phyloP scores from a whole-genome alignment of 1,140 invertebrate species.

The Caenorhabditis briggsae region DNA sequence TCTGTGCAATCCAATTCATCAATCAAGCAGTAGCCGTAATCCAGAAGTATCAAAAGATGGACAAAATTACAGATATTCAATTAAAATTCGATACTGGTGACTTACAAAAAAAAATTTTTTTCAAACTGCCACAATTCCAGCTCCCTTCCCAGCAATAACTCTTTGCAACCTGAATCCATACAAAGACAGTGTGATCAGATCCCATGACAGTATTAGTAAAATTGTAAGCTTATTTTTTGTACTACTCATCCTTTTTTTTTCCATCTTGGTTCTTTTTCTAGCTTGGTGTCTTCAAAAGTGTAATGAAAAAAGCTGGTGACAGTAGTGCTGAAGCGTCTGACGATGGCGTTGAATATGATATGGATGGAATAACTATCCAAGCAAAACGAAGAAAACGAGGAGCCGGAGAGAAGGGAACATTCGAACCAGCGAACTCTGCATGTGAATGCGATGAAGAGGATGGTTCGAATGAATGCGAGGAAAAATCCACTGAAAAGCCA shows the following conservation, averaged over 20 bases:
- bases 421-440: conserved; percentile 57
- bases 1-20: conserved; percentile 68
- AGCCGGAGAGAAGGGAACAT: conserved; percentile 31
- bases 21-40: conserved; percentile 70
- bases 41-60: conserved; percentile 72
- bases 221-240: conserved; percentile 47
- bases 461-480: conserved; percentile 47
- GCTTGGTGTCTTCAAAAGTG: conserved; percentile 71
- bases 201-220: conserved; percentile 69
- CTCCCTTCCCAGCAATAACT: conserved; percentile 74
- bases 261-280: conserved; percentile 25
- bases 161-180: conserved; percentile 75
- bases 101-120: not conserved
- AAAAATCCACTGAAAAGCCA: conserved; percentile 33
- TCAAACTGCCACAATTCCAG: conserved; percentile 59
- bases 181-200: conserved; percentile 70
- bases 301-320: conserved; percentile 72
- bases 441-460: conserved; percentile 61
- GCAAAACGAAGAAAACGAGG: conserved; percentile 59
- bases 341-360: conserved; percentile 12
- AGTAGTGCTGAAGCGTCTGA: conserved; percentile 12
- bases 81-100: conserved; percentile 70
- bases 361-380: conserved; percentile 47
- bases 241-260: not conserved
- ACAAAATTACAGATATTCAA: conserved; percentile 75